Evolutionary conservation across 2,113 vertebrate species (phyloP).

Genomic region (Chrysemys picta): DNA sequence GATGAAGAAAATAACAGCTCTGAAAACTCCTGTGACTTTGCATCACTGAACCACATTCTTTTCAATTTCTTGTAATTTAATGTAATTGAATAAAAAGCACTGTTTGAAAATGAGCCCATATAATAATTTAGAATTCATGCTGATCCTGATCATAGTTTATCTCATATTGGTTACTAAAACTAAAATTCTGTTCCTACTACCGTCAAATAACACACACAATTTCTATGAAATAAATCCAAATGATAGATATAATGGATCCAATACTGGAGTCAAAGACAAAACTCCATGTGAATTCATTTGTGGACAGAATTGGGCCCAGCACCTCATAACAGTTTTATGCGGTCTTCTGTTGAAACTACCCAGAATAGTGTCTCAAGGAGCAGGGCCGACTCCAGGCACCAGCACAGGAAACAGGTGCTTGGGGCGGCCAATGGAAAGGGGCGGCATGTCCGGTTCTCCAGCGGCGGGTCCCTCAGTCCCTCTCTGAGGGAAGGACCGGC

Average conservation of each 20-base stretch:
- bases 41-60: conserved; percentile 9
- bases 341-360: background rate
- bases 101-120: background rate
- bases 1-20: conserved; percentile 23
- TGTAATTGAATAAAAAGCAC: conserved; percentile 17
- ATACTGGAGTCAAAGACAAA: background rate
- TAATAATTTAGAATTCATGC: background rate
- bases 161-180: background rate
- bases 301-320: background rate
- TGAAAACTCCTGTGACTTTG: conserved; percentile 16
- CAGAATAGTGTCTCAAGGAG: background rate
- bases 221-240: background rate
- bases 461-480: too few relatives aligned
- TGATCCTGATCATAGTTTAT: background rate
- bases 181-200: background rate
- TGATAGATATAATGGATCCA: background rate
- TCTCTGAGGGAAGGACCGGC: too few relatives aligned
- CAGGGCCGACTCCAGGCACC: too few relatives aligned
- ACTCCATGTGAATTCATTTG: background rate
- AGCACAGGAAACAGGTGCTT: too few relatives aligned
- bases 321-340: background rate
- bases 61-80: conserved; percentile 26
- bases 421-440: too few relatives aligned
- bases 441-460: too few relatives aligned
- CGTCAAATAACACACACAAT: background rate